These are phyloP conservation scores for Pterocles burchelli DNA, from an alignment of 2,113 vertebrate species.

Conservation along the genomic window DNA sequence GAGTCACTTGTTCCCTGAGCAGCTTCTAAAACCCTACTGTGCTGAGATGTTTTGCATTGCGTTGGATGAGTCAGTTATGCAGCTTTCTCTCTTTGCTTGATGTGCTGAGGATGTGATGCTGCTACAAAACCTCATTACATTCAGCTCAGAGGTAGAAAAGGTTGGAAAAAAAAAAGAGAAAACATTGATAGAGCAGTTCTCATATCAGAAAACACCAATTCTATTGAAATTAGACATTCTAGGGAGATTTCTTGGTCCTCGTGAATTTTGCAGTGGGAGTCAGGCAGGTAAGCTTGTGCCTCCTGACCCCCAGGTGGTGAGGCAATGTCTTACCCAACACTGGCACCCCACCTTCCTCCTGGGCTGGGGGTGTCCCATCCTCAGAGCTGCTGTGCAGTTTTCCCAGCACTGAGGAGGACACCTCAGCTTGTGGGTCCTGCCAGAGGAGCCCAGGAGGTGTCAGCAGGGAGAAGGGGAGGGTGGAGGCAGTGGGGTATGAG, in stretches of 20 bases:
- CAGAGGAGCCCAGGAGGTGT: not conserved
- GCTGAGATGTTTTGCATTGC: not conserved
- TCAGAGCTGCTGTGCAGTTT: not conserved
- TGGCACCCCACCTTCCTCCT: not conserved
- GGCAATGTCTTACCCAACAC: rapidly evolving
- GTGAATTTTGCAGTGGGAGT: not conserved
- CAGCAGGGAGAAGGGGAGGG: not conserved
- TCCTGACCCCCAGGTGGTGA: not conserved
- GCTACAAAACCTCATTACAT: not conserved
- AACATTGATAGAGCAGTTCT: not conserved
- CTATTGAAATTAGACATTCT: not conserved
- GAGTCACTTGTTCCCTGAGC: not conserved
- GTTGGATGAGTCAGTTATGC: not conserved
- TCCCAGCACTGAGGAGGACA: not conserved
- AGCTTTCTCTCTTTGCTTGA: not conserved
- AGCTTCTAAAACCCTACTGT: not conserved
- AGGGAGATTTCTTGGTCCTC: not conserved
- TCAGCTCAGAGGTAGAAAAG: not conserved
- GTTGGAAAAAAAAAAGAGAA: not conserved
- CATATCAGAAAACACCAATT: not conserved
- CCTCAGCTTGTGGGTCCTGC: rapidly evolving
- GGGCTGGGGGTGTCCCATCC: not conserved
- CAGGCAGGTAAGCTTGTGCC: not conserved
- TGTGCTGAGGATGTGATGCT: not conserved
- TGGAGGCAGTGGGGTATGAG: not conserved